phyloP scores from a whole-genome alignment of 2,888 invertebrate genomes.

The Geotrupes spiniger region DNA sequence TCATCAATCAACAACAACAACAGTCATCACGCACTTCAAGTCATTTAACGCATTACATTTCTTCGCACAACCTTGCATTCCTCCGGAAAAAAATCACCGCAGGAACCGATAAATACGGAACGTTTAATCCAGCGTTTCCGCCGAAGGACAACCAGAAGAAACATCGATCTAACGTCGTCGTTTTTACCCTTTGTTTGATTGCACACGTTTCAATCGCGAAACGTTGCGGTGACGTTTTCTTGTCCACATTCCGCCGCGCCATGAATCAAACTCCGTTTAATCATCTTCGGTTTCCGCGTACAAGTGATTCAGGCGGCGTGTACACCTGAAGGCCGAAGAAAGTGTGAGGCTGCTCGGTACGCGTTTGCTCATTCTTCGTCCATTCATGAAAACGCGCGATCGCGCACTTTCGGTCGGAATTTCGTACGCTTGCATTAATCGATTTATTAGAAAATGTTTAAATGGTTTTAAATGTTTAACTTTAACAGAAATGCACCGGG shows the following conservation, averaged over 20 bases:
- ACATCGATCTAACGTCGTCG: too few species aligned
- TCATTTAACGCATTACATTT: constrained; percentile 9
- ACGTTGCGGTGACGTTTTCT: constrained; percentile 9
- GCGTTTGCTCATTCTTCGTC: too few species aligned
- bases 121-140: too few species aligned
- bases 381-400: too few species aligned
- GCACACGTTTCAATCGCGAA: too few species aligned
- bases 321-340: constrained; percentile 13
- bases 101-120: background rate
- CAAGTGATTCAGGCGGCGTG: constrained; percentile 11
- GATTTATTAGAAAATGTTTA: too few species aligned
- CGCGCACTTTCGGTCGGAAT: too few species aligned
- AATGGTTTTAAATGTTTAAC: too few species aligned
- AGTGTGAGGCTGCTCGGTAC: constrained; percentile 2
- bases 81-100: constrained; percentile 4
- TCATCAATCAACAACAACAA: constrained; percentile 12
- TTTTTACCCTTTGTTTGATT: too few species aligned
- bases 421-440: too few species aligned
- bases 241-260: background rate
- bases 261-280: constrained; percentile 14
- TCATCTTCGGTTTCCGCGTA: constrained; percentile 16
- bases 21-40: constrained; percentile 1
- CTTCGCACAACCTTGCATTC: constrained; percentile 9
- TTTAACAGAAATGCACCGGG: too few species aligned
- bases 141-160: too few species aligned